These are phyloP conservation scores for Sesamia inferens DNA, from an alignment of 2,888 invertebrate species.

Conservation along the genomic window DNA sequence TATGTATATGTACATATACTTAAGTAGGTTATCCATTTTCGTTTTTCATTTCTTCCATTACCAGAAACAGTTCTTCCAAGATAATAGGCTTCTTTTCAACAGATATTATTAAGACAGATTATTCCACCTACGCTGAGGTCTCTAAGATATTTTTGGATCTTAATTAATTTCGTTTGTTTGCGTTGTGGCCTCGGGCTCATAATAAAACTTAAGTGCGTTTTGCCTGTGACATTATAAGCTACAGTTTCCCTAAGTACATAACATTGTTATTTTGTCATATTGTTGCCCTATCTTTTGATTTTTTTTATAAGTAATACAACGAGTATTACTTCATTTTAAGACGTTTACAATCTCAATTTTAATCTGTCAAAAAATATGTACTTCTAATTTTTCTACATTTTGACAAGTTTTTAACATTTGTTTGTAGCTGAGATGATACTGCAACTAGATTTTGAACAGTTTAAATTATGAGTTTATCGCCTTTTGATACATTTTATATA, in stretches of 20 bases:
- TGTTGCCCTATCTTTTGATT: too few relatives aligned
- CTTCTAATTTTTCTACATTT: too few relatives aligned
- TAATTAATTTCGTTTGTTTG: conserved; percentile 29
- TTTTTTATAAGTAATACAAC: too few relatives aligned
- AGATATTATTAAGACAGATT: conserved; percentile 21
- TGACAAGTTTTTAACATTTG: too few relatives aligned
- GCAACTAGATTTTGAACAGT: too few relatives aligned
- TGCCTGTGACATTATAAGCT: not conserved
- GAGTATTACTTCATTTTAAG: too few relatives aligned
- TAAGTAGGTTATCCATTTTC: not conserved
- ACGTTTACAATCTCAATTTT: too few relatives aligned
- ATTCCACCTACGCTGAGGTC: conserved; percentile 17
- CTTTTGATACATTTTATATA: too few relatives aligned
- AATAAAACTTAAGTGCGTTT: conserved; percentile 3
- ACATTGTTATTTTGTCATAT: not conserved
- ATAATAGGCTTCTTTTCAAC: conserved; percentile 8
- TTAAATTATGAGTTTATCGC: too few relatives aligned
- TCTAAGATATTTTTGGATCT: conserved; percentile 30
- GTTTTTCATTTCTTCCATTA: not conserved
- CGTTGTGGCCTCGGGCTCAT: conserved; percentile 3
- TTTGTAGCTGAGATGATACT: too few relatives aligned
- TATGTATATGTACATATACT: too few relatives aligned
- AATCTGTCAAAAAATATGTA: too few relatives aligned
- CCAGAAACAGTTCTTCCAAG: conserved; percentile 5
- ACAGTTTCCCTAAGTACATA: not conserved